phyloP scores from a whole-genome alignment of 2,797 vertebrate genomes.

The Falco columbarius region DNA sequence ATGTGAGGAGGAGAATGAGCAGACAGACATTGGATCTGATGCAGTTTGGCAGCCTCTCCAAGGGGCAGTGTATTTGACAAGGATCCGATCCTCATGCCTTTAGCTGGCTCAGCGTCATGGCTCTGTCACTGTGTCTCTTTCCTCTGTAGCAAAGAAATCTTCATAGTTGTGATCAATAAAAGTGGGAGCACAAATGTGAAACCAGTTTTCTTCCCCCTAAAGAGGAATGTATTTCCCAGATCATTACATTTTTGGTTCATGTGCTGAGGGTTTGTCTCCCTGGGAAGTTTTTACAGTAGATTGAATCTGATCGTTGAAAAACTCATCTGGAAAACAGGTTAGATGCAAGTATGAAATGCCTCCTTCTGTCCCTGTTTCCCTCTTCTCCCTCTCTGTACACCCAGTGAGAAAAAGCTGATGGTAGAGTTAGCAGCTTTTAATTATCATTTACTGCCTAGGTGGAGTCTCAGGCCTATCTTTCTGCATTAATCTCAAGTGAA shows the following conservation, averaged over 20 bases:
- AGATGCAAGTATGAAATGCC: constrained; percentile 7
- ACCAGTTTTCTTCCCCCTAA: background rate
- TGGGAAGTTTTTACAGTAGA: constrained; percentile 67
- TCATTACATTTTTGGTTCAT: constrained; percentile 66
- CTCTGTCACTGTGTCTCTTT: background rate
- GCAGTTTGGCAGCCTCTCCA: background rate
- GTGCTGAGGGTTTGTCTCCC: constrained; percentile 51
- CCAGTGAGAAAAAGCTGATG: background rate
- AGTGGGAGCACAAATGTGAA: constrained; percentile 43
- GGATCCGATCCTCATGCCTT: background rate
- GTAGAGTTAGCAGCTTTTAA: constrained; percentile 5
- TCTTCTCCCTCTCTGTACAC: background rate
- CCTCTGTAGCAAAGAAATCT: background rate
- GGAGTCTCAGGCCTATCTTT: background rate
- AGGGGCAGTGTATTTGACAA: background rate
- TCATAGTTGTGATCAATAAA: constrained; percentile 19
- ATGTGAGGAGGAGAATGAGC: background rate
- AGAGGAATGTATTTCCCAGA: constrained; percentile 57
- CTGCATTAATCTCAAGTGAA: background rate
- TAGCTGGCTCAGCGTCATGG: background rate
- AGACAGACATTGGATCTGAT: background rate
- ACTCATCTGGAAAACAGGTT: constrained; percentile 68
- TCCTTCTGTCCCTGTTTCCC: background rate
- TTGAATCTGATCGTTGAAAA: constrained; percentile 64
- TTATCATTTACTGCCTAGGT: constrained; percentile 3